Evolutionary conservation across 2,888 invertebrate genomes (phyloP).

Genomic region (Pseudococcus viburni): DNA sequence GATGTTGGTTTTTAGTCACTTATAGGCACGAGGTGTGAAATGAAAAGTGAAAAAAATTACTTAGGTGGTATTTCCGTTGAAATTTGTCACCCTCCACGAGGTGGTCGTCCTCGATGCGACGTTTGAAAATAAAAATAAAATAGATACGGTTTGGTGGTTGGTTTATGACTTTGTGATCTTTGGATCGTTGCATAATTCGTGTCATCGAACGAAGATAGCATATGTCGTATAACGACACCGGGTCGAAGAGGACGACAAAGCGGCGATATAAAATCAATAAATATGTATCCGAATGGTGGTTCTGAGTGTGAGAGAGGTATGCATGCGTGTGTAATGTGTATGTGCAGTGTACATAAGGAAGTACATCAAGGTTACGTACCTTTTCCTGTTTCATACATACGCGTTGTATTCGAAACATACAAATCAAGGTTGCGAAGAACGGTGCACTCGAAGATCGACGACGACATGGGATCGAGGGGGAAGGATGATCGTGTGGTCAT

Average conservation of each 20-base stretch:
- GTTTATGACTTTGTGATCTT: conserved; percentile 1
- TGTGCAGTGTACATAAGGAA: conserved; percentile 22
- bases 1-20: not conserved
- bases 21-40: not conserved
- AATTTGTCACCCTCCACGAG: not conserved
- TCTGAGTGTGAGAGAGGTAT: too few species aligned
- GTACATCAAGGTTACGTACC: conserved; percentile 47
- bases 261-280: conserved; percentile 28
- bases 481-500: not conserved
- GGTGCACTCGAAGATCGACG: conserved; percentile 2
- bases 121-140: not conserved
- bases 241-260: not conserved
- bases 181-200: conserved; percentile 8
- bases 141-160: not conserved
- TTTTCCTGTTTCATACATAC: conserved; percentile 27
- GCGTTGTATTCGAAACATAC: not conserved
- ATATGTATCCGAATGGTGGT: conserved; percentile 28
- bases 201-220: conserved; percentile 38
- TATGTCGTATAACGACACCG: conserved; percentile 21
- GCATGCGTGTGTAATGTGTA: conserved; percentile 19
- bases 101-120: not conserved
- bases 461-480: not conserved
- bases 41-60: not conserved
- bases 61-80: not conserved
- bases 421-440: conserved; percentile 11